Conservation (phyloP, 2,888 invertebrate species). For the Crematogaster levior region DNA sequence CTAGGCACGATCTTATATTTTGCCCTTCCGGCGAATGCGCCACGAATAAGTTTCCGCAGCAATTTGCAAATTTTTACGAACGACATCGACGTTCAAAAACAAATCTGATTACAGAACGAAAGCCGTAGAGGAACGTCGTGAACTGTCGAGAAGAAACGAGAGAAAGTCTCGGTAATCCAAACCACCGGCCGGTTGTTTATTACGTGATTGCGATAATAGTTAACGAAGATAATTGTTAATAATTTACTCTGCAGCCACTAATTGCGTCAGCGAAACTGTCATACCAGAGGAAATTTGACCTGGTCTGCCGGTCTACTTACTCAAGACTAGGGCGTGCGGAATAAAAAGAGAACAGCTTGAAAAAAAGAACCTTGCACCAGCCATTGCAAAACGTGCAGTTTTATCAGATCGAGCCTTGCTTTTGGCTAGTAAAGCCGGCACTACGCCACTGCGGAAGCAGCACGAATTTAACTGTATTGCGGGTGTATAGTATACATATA, state of each 20-base stretch:
- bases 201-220: conserved; percentile 28
- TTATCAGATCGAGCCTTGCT: conserved; percentile 5
- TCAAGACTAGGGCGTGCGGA: background rate
- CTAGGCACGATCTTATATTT: conserved; percentile 55
- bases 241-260: background rate
- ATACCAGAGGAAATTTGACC: conserved; percentile 1
- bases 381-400: background rate
- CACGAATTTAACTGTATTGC: conserved; percentile 52
- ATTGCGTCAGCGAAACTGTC: conserved; percentile 21
- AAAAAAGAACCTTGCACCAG: background rate
- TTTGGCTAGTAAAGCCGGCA: background rate
- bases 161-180: conserved; percentile 39
- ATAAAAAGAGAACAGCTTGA: background rate
- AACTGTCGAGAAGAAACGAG: background rate
- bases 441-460: conserved; percentile 38
- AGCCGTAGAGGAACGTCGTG: background rate
- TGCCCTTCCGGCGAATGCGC: conserved; percentile 57
- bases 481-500: conserved; percentile 58
- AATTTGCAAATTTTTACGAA: conserved; percentile 22
- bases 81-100: background rate
- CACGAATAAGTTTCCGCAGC: conserved; percentile 15
- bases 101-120: background rate
- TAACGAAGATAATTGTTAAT: conserved; percentile 12
- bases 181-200: background rate
- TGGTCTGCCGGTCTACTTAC: background rate